Evolutionary conservation across 2,797 vertebrate species (phyloP), one percentile per base, ranked within the genome.

Genomic region (Emys orbicularis): DNA sequence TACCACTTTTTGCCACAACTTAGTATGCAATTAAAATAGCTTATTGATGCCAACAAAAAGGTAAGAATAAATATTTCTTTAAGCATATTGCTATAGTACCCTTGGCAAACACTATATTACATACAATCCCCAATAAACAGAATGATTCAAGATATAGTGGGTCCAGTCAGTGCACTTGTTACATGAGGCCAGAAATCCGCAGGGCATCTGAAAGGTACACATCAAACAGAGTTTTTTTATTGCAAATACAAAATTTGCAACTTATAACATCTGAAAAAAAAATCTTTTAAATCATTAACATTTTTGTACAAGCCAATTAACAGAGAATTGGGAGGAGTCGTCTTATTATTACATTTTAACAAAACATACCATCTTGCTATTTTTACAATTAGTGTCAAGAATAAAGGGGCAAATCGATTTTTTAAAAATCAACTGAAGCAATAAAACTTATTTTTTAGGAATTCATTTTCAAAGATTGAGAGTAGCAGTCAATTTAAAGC

Each of bases 61-160:
- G 53, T 47, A 90, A 86, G 90, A 93, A 95, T 81, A 95, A 96
- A 92, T 81, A 90, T 27, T 95, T 91, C 94, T 97, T 88, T 84
- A 90, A 95, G 90, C 81, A 93, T 49, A 52, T 31, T 80, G 89
- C 49, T 96, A 88, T 88, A 90, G 91, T 92, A 89, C 88, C 92
- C 52, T 74, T 72, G 9, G n/a, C 83, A 92, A 90, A 92, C 83
- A 90, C n/a, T 1, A n/a, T 11, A 44, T 44, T 92, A 79, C 86
- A 86, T 34, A 77, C 94, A 74, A 57, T 23, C 76, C 82, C 18
- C 90, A 91, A 92, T 94, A 82, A 92, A 86, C 47, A 61, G 84
- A 68, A 37, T 29, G 29, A 44, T 27, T 81, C 1, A 16, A 88
- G 88, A 93, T 56, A 93, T 0, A 89, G 82, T 81, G 80, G 83